A percentile compares a stretch with the other conserved stretches of the same genome.
phyloP scores from a whole-genome alignment of 2,888 invertebrate species.

The Acrobasis suavella region DNA sequence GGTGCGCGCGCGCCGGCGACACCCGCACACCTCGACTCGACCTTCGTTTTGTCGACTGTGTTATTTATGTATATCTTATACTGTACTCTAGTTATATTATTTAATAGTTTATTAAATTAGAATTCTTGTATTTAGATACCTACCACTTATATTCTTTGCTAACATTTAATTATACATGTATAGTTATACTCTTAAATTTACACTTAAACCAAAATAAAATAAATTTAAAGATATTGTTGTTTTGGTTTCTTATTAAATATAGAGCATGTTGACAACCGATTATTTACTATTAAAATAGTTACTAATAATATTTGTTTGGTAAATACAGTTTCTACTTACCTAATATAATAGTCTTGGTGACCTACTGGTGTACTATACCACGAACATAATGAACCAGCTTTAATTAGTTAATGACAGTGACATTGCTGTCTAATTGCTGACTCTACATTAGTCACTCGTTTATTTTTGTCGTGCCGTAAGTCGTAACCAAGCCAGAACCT shows the following conservation, averaged over 20 bases:
- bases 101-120: no score
- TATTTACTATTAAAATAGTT: no score
- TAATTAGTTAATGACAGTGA: conserved; percentile 56
- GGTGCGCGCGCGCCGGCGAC: conserved; percentile 45
- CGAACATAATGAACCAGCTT: conserved; percentile 31
- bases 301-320: no score
- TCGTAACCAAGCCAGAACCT: not conserved
- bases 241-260: no score
- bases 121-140: no score
- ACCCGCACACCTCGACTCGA: conserved; percentile 14
- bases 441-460: conserved; percentile 1
- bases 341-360: conserved; percentile 1
- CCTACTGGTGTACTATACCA: conserved; percentile 17
- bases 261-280: no score
- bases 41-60: conserved; percentile 16
- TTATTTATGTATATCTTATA: not conserved
- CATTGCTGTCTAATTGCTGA: conserved; percentile 36
- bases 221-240: no score
- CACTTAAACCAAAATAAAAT: no score
- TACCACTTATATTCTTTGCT: no score
- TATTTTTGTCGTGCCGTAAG: not conserved
- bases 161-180: no score
- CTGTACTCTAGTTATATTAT: not conserved
- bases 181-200: no score
- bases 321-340: not conserved